Percentiles rank a stretch among this genome's conserved stretches.
Evolutionary conservation across 2,113 vertebrate genomes (phyloP).

Genomic region (Cynoglossus semilaevis): DNA sequence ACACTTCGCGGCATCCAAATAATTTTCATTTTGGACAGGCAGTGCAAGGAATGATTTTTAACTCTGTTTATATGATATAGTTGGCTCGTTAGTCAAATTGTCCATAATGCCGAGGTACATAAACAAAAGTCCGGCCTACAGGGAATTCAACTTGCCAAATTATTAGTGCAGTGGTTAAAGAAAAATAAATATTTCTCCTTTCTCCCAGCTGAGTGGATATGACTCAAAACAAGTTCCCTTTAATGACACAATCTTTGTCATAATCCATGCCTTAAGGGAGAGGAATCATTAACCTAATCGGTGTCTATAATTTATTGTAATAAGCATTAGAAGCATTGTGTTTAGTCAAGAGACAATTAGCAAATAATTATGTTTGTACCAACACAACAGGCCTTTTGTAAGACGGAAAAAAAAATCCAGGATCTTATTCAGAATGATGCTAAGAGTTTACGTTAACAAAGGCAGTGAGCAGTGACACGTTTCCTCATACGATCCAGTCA

Average conservation of each 20-base stretch:
- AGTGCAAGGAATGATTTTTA: not conserved
- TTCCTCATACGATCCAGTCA: no score
- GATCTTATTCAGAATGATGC: no score
- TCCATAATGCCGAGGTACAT: not conserved
- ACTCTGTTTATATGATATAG: not conserved
- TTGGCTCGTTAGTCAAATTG: not conserved
- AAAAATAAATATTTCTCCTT: not conserved
- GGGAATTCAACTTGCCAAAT: not conserved
- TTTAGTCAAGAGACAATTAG: not conserved
- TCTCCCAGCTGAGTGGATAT: not conserved
- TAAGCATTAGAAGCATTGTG: no score
- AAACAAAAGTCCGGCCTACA: not conserved
- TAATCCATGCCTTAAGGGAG: no score
- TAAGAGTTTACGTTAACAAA: no score
- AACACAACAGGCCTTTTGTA: not conserved
- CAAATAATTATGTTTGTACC: not conserved
- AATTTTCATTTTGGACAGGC: not conserved
- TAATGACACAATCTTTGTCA: not conserved
- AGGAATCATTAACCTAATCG: no score
- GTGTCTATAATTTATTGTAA: no score
- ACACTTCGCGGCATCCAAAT: conserved; percentile 11
- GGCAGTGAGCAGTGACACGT: no score
- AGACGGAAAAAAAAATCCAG: not conserved
- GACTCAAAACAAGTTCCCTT: not conserved
- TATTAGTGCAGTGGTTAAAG: not conserved